Conservation (phyloP, 2,797 vertebrate genomes). For the Pagetopsis macropterus region DNA sequence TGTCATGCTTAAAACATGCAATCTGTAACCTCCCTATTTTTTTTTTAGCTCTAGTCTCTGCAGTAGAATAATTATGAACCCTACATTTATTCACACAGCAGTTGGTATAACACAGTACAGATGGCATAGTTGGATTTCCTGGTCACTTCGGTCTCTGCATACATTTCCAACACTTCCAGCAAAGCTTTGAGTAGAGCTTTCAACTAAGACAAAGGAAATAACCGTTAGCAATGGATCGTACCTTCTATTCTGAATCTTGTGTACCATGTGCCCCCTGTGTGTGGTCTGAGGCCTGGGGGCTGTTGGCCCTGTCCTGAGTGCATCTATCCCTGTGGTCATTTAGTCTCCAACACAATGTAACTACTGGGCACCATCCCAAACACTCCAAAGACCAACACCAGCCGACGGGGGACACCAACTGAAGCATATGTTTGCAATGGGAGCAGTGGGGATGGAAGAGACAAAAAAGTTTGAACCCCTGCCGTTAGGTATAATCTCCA, state of each 20-base stretch:
- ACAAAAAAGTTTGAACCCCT: slow-evolving; percentile 8
- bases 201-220: slow-evolving; percentile 41
- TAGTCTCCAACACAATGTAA: slow-evolving; percentile 72
- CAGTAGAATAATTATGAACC: slow-evolving; percentile 31
- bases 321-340: slow-evolving; percentile 72
- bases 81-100: slow-evolving; percentile 44
- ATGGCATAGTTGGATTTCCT: slow-evolving; percentile 60
- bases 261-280: slow-evolving; percentile 43
- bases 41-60: slow-evolving; percentile 28
- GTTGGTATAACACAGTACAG: slow-evolving; percentile 45
- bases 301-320: slow-evolving; percentile 63
- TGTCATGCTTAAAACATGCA: slow-evolving; percentile 67
- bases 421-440: slow-evolving; percentile 67
- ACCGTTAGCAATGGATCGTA: slow-evolving; percentile 29
- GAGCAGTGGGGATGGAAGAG: slow-evolving; percentile 32
- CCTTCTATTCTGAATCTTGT: slow-evolving; percentile 41
- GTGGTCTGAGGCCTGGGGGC: slow-evolving; percentile 60
- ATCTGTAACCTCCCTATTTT: slow-evolving; percentile 28
- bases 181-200: slow-evolving; percentile 37
- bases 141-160: slow-evolving; percentile 40
- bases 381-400: slow-evolving; percentile 64
- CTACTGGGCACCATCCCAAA: slow-evolving; percentile 75
- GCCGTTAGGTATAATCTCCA: slow-evolving; percentile 26
- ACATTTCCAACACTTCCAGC: slow-evolving; percentile 44
- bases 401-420: slow-evolving; percentile 63